A percentile compares a stretch with the other conserved stretches of the same genome.
Evolutionary conservation across 2,113 vertebrate species (phyloP).

Genomic region (Macquaria ambigua): DNA sequence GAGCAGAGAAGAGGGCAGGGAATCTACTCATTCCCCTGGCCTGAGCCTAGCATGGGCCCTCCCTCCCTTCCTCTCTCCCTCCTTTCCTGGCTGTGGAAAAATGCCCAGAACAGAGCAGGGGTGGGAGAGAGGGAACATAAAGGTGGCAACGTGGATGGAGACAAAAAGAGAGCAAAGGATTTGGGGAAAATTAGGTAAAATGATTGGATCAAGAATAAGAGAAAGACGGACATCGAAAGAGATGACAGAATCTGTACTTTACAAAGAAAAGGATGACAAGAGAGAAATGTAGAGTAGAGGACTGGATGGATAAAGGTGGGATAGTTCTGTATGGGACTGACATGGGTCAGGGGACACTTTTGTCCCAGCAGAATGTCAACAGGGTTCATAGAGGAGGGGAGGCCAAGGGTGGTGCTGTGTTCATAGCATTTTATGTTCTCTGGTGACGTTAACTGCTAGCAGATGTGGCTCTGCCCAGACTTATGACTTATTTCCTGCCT

Average conservation of each 20-base stretch:
- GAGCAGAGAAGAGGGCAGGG: conserved; percentile 57
- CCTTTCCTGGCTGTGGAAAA: conserved; percentile 49
- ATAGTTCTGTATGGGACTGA: background rate
- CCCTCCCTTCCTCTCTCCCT: conserved; percentile 18
- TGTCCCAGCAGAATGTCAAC: conserved; percentile 50
- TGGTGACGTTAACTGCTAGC: conserved; percentile 75
- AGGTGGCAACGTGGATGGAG: conserved; percentile 6
- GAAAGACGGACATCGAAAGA: background rate
- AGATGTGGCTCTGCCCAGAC: conserved; percentile 76
- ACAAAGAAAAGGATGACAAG: background rate
- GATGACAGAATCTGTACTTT: background rate
- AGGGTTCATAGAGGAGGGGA: conserved; percentile 25
- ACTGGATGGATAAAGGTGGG: background rate
- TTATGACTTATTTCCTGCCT: conserved; percentile 72
- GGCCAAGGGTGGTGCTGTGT: conserved; percentile 35
- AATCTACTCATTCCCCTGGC: conserved; percentile 49
- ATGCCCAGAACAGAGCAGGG: conserved; percentile 41
- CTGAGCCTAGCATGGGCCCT: conserved; percentile 26
- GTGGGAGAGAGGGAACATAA: conserved; percentile 12
- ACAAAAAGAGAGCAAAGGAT: conserved; percentile 18
- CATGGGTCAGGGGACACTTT: conserved; percentile 42
- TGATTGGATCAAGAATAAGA: conserved; percentile 5
- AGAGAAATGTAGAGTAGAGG: conserved; percentile 4
- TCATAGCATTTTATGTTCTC: conserved; percentile 64
- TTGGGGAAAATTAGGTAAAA: background rate